These are phyloP conservation scores for Aphelinus atriplicis DNA, from an alignment of 1,140 invertebrate genomes.

Conservation along the genomic window DNA sequence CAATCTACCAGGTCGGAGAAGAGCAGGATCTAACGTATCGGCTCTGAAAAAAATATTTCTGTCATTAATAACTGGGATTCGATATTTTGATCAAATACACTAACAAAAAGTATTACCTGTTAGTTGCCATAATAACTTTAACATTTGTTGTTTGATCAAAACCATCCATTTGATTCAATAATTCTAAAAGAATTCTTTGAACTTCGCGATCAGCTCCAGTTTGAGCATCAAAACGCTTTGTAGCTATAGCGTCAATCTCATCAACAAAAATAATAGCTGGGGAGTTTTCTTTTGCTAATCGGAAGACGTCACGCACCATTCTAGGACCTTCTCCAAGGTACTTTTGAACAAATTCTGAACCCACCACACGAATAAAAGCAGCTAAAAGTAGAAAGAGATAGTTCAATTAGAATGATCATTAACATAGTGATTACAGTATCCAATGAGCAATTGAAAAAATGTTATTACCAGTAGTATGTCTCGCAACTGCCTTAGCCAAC, in stretches of 20 bases:
- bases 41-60: constrained; percentile 70
- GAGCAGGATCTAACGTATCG: constrained; percentile 97
- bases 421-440: not conserved
- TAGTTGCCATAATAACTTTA: constrained; percentile 99
- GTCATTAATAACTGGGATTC: not conserved
- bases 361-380: constrained; percentile 98
- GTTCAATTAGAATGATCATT: not conserved
- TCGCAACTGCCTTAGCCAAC: constrained; percentile 98
- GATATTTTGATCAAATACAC: not conserved
- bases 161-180: constrained; percentile 99
- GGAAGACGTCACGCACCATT: constrained; percentile 99
- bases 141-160: constrained; percentile 99
- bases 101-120: constrained; percentile 65
- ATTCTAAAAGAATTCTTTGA: constrained; percentile 95
- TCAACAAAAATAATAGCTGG: constrained; percentile 99
- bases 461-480: constrained; percentile 88
- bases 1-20: constrained; percentile 94
- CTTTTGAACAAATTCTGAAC: constrained; percentile 99
- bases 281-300: constrained; percentile 98
- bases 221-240: constrained; percentile 98
- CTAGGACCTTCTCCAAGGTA: constrained; percentile 98
- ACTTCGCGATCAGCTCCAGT: constrained; percentile 99
- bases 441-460: not conserved
- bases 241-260: constrained; percentile 98
- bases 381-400: constrained; percentile 67